Percentiles rank a stretch among this genome's conserved stretches.
phyloP scores from a whole-genome alignment of 2,113 vertebrate species.

The Arenaria interpres region DNA sequence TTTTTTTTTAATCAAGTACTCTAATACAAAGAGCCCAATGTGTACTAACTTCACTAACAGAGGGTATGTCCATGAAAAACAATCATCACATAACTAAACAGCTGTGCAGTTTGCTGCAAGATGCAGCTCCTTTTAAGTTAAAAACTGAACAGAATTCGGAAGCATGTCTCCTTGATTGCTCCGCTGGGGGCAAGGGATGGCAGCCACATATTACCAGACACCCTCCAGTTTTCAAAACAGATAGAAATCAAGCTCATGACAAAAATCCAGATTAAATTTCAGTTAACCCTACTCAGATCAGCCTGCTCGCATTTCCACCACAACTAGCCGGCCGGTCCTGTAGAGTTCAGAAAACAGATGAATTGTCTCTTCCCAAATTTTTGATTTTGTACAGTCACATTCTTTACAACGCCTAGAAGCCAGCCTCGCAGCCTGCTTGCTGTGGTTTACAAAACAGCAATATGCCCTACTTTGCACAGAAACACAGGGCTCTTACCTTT shows the following conservation, averaged over 20 bases:
- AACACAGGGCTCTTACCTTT: constrained; percentile 78
- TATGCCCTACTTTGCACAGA: not conserved
- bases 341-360: not conserved
- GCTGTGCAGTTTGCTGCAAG: not conserved
- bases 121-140: not conserved
- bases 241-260: not conserved
- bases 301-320: not conserved
- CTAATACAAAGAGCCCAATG: not conserved
- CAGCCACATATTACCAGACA: not conserved
- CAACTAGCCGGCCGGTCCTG: not conserved
- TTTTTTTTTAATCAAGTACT: not conserved
- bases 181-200: fast-evolving
- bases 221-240: not conserved
- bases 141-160: not conserved
- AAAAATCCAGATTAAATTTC: not conserved
- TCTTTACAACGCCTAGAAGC: not conserved
- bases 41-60: not conserved
- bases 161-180: not conserved
- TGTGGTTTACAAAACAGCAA: not conserved
- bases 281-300: not conserved
- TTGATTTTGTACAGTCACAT: not conserved
- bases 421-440: not conserved
- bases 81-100: not conserved
- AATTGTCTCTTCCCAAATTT: not conserved
- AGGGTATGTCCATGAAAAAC: not conserved